A percentile compares a stretch with the other conserved stretches of the same genome.
Evolutionary conservation across 2,797 vertebrate species (phyloP).

Genomic region (Alcedo quadribrachys): DNA sequence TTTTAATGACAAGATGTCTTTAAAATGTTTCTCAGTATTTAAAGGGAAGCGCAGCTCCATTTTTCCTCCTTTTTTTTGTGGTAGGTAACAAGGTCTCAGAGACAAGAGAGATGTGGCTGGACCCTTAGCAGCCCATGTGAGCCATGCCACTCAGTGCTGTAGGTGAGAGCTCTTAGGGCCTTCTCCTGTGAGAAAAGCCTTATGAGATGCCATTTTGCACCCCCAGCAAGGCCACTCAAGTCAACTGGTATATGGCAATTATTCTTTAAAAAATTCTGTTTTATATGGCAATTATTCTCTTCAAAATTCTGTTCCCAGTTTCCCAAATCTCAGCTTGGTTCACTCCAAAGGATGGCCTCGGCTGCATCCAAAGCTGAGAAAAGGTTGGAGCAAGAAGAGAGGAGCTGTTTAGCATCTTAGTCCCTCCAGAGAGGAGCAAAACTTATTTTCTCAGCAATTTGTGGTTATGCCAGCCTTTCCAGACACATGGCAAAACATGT

Average conservation of each 20-base stretch:
- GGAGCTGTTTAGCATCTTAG: background rate
- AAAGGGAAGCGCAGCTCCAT: background rate
- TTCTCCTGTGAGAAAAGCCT: background rate
- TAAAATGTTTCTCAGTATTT: background rate
- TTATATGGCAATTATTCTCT: background rate
- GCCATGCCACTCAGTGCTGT: too few relatives aligned
- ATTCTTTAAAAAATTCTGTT: background rate
- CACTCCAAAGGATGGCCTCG: background rate
- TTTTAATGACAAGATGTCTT: background rate
- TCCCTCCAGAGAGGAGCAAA: background rate
- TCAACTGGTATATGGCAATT: background rate
- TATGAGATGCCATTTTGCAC: background rate
- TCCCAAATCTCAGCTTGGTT: background rate
- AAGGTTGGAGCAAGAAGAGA: background rate
- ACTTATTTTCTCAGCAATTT: background rate
- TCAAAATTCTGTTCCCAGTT: background rate
- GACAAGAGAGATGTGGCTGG: background rate
- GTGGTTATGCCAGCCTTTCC: constrained; percentile 15
- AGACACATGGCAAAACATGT: constrained; percentile 22
- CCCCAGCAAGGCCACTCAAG: background rate
- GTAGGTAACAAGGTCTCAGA: background rate
- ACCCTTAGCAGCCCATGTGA: background rate
- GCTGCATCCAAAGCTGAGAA: background rate
- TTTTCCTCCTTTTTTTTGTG: background rate
- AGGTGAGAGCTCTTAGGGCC: background rate